Evolutionary conservation across 2,797 vertebrate species (phyloP), one percentile per base, ranked within the genome.

Genomic region (Poecilia velifera): DNA sequence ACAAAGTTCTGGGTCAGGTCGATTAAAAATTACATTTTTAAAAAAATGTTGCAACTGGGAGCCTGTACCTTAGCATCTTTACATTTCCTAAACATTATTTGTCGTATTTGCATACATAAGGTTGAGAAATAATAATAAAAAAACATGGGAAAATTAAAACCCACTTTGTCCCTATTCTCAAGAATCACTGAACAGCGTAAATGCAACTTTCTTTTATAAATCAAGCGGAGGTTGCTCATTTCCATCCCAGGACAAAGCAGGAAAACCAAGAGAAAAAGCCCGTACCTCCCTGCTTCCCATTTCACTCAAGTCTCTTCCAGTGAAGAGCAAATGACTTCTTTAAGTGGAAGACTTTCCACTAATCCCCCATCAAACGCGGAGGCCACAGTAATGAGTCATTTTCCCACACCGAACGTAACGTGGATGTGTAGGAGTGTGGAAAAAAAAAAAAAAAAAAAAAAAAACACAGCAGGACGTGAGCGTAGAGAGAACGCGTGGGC

Each of bases 351-450:
- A 20, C 76, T 85, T 80, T 78, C 82, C 76, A 73, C 83, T 81
- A 72, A 84, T 82, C 49, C 64, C 71, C 85, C 45, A 13, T 77
- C 87, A 76, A 78, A 86, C 72, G 75, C 34, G 16, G 78, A 66
- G 18, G 57, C 57, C 64, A 59, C 82, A 75, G 55, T 68, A 86
- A 90, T 91, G 88, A 93, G 77, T 92, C 86, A 87, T 87, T 85
- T 31, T 71, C 70, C 83, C 80, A 84, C 74, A 68, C 70, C n/a
- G 22, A 72, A 64, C 51, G 3, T 76, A 84, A 84, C 59, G 79
- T 82, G 43, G 75, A 68, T 47, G 77, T 73, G 90, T 92, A 74
- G 88, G 88, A 90, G 90, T 88, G 87, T 81, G 0, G 80, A 0
- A 87, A 83, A 84, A 2, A 34, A 34, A 34, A 34, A 2, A 75